Evolutionary conservation across 2,113 vertebrate species (phyloP), one percentile per base, ranked within the genome.

Genomic region (Leptocoma aspasia): DNA sequence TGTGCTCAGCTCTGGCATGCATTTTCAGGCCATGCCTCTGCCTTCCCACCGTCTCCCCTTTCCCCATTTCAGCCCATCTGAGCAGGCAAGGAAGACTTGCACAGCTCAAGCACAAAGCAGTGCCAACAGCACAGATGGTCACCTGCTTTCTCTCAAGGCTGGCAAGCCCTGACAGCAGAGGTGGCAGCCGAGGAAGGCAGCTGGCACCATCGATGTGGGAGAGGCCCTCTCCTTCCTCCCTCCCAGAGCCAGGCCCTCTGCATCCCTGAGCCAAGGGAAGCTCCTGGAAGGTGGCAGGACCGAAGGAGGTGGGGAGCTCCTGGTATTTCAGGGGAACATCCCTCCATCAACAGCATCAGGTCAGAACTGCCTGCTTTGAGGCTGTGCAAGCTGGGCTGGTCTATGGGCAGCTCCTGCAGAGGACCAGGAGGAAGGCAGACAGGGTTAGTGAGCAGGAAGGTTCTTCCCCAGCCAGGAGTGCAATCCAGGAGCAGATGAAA

Each of bases 201-300:
- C 37, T 66, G 35, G 45, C 52, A 49, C 44, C 7, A 3, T 5
- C 1, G 6, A 27, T 0, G 3, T 4, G 3, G 39, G 33, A 39
- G 21, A 70, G 23, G 53, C 35, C 18, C 11, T 77, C 42, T 59
- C n/a, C 16, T 87, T 68, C 47, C 37, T 66, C 31, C n/a, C 7
- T 73, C 31, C 23, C 9, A 4, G 15, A 64, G 53, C 57, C 70
- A 61, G 35, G 56, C 9, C 33, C 31, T 50, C 17, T 45, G 61
- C 41, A 41, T 31, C 70, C 53, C 44, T n/a, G 59, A 79, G 24
- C 30, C 22, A 37, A 63, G 35, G 26, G n/a, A 82, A 80, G 15
- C 24, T 76, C 57, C 45, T 60, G 59, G 28, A 52, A 13, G 7
- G 21, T 37, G 44, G 10, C 42, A 53, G 35, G 42, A 75, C 45